Evolutionary conservation across 2,888 invertebrate species (phyloP).

Genomic region (Hesperia comma): DNA sequence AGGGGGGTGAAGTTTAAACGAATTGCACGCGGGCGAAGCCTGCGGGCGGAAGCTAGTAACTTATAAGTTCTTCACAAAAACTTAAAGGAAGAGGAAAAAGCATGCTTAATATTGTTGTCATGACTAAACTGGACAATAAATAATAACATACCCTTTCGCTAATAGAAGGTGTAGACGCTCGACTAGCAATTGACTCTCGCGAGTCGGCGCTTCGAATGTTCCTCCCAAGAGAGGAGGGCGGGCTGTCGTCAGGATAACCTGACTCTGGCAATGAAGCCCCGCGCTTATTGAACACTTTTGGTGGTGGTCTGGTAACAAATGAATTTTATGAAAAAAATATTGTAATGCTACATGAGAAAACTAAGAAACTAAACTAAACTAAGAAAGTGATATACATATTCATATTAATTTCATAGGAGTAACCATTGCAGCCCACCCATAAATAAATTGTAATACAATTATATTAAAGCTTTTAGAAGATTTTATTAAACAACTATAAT

Average conservation of each 20-base stretch:
- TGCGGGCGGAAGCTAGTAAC: too few relatives aligned
- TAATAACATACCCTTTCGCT: slow-evolving; percentile 70
- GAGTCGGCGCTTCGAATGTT: slow-evolving; percentile 75
- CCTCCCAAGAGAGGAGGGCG: slow-evolving; percentile 75
- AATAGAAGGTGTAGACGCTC: slow-evolving; percentile 80
- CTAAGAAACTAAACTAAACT: too few relatives aligned
- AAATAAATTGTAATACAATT: too few relatives aligned
- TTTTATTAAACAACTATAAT: too few relatives aligned
- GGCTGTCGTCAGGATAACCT: slow-evolving; percentile 79
- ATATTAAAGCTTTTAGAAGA: too few relatives aligned
- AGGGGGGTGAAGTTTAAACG: too few relatives aligned
- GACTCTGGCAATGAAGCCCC: slow-evolving; percentile 84
- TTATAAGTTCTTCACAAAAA: too few relatives aligned
- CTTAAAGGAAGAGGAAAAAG: neutral
- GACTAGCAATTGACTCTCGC: slow-evolving; percentile 76
- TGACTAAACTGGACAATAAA: too few relatives aligned
- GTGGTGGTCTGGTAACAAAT: slow-evolving; percentile 81
- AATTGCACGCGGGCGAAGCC: too few relatives aligned
- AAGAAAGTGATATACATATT: too few relatives aligned
- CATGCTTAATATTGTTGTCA: neutral
- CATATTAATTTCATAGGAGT: too few relatives aligned
- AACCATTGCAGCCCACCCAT: too few relatives aligned
- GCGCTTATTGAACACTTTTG: slow-evolving; percentile 84
- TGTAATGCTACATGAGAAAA: neutral
- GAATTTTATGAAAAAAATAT: neutral